Conservation (phyloP, 2,888 invertebrate species). For the Boloria euphrosyne region DNA sequence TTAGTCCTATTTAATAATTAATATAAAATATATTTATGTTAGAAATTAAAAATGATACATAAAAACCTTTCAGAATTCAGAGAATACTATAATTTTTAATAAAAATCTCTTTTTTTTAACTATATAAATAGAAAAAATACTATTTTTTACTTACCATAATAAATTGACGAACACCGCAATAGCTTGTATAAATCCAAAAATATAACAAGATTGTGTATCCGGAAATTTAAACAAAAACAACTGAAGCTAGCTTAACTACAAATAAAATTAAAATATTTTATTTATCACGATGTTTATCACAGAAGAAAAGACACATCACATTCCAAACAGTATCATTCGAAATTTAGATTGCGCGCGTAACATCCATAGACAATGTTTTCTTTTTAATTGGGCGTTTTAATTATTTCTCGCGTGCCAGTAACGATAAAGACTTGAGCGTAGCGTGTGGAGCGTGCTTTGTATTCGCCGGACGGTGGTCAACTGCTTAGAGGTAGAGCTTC, state of each 20-base stretch:
- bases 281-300: conserved; percentile 45
- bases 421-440: conserved; percentile 39
- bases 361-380: conserved; percentile 47
- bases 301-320: conserved; percentile 49
- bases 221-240: conserved; percentile 38
- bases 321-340: conserved; percentile 45
- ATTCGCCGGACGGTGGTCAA: conserved; percentile 77
- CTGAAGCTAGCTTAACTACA: conserved; percentile 33
- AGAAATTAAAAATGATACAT: too few relatives aligned
- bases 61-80: too few relatives aligned
- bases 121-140: neutral
- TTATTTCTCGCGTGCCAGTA: conserved; percentile 55
- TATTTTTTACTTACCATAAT: conserved; percentile 46
- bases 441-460: conserved; percentile 57
- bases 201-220: conserved; percentile 36
- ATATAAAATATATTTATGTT: too few relatives aligned
- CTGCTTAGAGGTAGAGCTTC: conserved; percentile 47
- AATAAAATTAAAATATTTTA: conserved; percentile 33
- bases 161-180: conserved; percentile 26
- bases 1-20: too few relatives aligned
- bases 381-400: conserved; percentile 48
- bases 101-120: neutral
- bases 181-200: conserved; percentile 29
- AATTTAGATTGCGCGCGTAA: conserved; percentile 49
- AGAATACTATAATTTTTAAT: too few relatives aligned